phyloP scores from a whole-genome alignment of 2,888 invertebrate species.

The Cetonia aurata region DNA sequence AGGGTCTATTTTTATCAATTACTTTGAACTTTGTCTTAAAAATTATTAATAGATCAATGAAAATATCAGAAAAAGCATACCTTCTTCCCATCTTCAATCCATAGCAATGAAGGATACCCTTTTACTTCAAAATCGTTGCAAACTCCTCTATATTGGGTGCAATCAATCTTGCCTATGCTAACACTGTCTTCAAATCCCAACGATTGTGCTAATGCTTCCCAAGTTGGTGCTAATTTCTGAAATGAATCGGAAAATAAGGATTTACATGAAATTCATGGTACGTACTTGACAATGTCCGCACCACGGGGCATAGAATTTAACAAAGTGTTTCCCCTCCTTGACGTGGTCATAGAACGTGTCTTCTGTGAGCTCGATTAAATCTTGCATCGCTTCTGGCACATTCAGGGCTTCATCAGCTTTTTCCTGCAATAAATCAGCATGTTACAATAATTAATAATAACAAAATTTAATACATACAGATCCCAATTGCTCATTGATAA shows the following conservation, averaged over 20 bases:
- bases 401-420: slow-evolving; percentile 58
- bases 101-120: slow-evolving; percentile 89
- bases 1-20: slow-evolving; percentile 26
- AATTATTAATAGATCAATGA: slow-evolving; percentile 7
- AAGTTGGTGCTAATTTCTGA: slow-evolving; percentile 84
- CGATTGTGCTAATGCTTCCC: slow-evolving; percentile 84
- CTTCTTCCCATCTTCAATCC: slow-evolving; percentile 90
- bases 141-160: slow-evolving; percentile 79
- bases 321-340: slow-evolving; percentile 82
- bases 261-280: slow-evolving; percentile 42
- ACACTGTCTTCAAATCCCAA: slow-evolving; percentile 76
- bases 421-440: slow-evolving; percentile 51
- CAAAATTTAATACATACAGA: slow-evolving; percentile 54
- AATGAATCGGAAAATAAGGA: slow-evolving; percentile 47
- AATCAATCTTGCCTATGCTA: slow-evolving; percentile 87
- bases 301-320: slow-evolving; percentile 95
- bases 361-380: slow-evolving; percentile 80
- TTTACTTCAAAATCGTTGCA: slow-evolving; percentile 86
- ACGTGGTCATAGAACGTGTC: slow-evolving; percentile 81
- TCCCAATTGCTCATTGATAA: slow-evolving; percentile 81
- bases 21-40: slow-evolving; percentile 9
- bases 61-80: slow-evolving; percentile 61
- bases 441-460: slow-evolving; percentile 7
- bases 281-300: slow-evolving; percentile 87
- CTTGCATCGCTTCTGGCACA: slow-evolving; percentile 72